These are phyloP conservation scores for Anaspis maculata DNA, from an alignment of 2,888 invertebrate genomes.

Conservation along the genomic window DNA sequence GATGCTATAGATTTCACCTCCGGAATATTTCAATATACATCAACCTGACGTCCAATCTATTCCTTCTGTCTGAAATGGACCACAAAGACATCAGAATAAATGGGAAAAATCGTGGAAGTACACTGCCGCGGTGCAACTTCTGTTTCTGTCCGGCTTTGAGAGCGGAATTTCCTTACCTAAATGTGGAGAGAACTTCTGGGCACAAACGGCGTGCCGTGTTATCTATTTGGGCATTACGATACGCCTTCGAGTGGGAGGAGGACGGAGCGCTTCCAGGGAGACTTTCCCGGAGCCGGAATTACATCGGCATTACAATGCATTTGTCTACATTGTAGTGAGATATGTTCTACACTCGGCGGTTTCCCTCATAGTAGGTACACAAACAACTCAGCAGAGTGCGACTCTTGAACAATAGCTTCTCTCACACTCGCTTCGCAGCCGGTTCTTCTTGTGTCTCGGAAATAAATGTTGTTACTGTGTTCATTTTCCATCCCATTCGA, in stretches of 20 bases:
- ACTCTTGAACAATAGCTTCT: conserved; percentile 7
- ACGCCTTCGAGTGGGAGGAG: neutral
- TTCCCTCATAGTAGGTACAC: conserved; percentile 15
- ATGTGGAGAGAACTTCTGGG: too few relatives aligned
- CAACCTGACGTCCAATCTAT: too few relatives aligned
- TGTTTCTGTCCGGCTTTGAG: too few relatives aligned
- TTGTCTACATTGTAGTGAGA: conserved; percentile 16
- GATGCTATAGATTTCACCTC: too few relatives aligned
- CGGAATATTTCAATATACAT: too few relatives aligned
- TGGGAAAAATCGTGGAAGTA: too few relatives aligned
- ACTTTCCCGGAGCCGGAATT: conserved; percentile 6
- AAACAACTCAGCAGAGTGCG: conserved; percentile 12
- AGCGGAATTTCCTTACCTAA: too few relatives aligned
- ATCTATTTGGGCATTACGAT: too few relatives aligned
- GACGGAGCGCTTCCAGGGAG: neutral
- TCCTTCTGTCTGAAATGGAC: too few relatives aligned
- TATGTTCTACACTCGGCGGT: conserved; percentile 16
- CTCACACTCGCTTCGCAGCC: neutral
- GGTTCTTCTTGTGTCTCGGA: neutral
- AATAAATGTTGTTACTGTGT: neutral
- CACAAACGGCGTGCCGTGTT: too few relatives aligned
- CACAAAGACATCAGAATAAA: too few relatives aligned
- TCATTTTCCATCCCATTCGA: neutral
- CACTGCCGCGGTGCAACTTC: too few relatives aligned
- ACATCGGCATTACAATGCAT: conserved; percentile 16